Percentiles rank a stretch among this genome's conserved stretches.
phyloP scores from a whole-genome alignment of 2,797 vertebrate genomes.

The Crocidura indochinensis region DNA sequence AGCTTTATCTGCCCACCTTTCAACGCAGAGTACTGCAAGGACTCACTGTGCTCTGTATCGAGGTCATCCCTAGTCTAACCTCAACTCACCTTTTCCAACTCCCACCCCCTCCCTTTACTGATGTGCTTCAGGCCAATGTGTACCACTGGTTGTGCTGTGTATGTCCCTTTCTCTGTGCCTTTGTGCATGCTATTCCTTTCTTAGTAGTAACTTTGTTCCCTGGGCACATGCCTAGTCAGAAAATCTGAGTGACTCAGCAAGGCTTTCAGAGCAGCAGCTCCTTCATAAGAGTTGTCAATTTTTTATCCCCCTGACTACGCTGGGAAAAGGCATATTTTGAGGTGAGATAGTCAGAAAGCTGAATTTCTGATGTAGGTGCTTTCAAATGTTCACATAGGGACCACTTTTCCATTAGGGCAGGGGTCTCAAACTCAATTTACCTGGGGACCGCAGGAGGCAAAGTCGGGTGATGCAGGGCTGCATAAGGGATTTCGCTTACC shows the following conservation, averaged over 20 bases:
- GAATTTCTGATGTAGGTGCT: not conserved
- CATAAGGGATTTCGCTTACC: no score
- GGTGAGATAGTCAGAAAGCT: not conserved
- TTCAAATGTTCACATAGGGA: rapidly evolving
- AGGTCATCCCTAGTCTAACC: not conserved
- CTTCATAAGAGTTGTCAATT: no score
- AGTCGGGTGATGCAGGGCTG: no score
- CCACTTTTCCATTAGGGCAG: not conserved
- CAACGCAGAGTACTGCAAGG: not conserved
- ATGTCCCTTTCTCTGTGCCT: not conserved
- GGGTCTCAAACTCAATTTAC: no score
- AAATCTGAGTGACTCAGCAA: not conserved
- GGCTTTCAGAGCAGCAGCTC: not conserved
- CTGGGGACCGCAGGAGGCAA: no score
- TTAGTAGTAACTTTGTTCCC: rapidly evolving
- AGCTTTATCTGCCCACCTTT: not conserved
- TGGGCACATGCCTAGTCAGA: not conserved
- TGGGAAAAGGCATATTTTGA: not conserved
- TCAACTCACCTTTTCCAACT: not conserved
- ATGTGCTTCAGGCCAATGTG: not conserved
- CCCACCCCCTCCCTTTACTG: not conserved
- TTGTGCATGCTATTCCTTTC: not conserved
- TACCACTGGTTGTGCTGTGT: no score
- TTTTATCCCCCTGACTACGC: not conserved
- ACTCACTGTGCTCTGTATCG: not conserved